phyloP scores from a whole-genome alignment of 2,113 vertebrate genomes.

The Poeciliopsis retropinna region DNA sequence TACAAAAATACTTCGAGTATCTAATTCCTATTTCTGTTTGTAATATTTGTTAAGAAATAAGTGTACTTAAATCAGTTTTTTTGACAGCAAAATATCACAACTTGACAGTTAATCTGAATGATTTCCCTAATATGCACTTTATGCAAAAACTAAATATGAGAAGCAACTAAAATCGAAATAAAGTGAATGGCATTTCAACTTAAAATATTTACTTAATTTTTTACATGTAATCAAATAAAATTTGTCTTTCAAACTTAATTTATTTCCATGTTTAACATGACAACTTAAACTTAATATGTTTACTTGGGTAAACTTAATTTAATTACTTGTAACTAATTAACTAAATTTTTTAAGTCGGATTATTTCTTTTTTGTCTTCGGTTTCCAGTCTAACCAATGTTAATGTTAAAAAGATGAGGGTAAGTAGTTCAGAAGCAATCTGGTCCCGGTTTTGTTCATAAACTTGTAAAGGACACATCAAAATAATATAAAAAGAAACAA shows the following conservation, averaged over 20 bases:
- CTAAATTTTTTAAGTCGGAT: too few species aligned
- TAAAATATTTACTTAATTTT: too few species aligned
- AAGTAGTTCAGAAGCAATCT: neutral
- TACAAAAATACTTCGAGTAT: too few species aligned
- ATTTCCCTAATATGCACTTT: neutral
- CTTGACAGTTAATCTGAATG: neutral
- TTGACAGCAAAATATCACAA: neutral
- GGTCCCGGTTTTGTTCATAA: neutral
- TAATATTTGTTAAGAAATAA: neutral
- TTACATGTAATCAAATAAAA: too few species aligned
- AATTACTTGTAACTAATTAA: too few species aligned
- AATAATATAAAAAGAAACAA: neutral
- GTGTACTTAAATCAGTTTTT: neutral
- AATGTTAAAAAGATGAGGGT: too few species aligned
- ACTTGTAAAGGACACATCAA: neutral
- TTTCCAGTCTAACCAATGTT: neutral
- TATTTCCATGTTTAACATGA: too few species aligned
- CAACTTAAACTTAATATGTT: too few species aligned
- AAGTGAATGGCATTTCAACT: neutral
- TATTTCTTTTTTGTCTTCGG: neutral
- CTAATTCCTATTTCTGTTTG: too few species aligned
- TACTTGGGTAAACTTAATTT: too few species aligned
- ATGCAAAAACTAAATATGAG: neutral
- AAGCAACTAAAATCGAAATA: neutral
- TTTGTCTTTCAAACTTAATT: too few species aligned